These are phyloP conservation scores for Pholis gunnellus DNA, from an alignment of 2,113 vertebrate species.

Conservation along the genomic window DNA sequence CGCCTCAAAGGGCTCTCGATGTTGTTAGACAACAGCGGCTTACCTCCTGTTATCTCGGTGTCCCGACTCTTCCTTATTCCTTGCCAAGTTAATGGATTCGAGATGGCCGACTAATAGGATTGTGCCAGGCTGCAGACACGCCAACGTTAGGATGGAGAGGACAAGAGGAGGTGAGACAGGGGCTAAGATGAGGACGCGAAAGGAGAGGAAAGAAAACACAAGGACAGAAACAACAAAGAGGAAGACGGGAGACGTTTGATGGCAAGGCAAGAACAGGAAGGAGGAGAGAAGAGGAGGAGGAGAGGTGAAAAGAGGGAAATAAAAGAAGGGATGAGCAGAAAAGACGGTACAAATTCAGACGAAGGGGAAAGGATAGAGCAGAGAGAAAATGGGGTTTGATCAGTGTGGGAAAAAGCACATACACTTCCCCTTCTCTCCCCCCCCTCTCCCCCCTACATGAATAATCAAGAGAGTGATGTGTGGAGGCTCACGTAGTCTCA, in stretches of 20 bases:
- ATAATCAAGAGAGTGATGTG: constrained; percentile 43
- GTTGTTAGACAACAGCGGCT: constrained; percentile 44
- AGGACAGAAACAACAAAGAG: background rate
- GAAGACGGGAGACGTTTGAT: background rate
- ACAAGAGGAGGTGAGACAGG: background rate
- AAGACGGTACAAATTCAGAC: background rate
- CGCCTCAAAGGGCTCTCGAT: background rate
- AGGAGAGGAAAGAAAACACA: background rate
- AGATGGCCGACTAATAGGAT: constrained; percentile 61
- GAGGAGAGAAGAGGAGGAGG: background rate
- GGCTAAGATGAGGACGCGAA: background rate
- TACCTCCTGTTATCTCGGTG: constrained; percentile 57
- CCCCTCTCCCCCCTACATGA: constrained; percentile 1
- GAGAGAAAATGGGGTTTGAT: background rate
- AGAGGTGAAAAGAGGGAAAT: background rate
- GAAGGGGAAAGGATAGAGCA: background rate
- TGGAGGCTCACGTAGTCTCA: constrained; percentile 58
- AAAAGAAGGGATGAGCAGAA: background rate
- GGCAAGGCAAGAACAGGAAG: background rate
- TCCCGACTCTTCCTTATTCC: constrained; percentile 38
- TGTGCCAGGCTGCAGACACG: background rate
- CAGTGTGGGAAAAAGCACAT: constrained; percentile 45
- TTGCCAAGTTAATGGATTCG: constrained; percentile 46
- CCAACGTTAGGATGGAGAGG: constrained; percentile 10
- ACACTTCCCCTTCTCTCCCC: constrained; percentile 14